phyloP scores from a whole-genome alignment of 2,113 vertebrate genomes.

The Rhinopithecus roxellana region DNA sequence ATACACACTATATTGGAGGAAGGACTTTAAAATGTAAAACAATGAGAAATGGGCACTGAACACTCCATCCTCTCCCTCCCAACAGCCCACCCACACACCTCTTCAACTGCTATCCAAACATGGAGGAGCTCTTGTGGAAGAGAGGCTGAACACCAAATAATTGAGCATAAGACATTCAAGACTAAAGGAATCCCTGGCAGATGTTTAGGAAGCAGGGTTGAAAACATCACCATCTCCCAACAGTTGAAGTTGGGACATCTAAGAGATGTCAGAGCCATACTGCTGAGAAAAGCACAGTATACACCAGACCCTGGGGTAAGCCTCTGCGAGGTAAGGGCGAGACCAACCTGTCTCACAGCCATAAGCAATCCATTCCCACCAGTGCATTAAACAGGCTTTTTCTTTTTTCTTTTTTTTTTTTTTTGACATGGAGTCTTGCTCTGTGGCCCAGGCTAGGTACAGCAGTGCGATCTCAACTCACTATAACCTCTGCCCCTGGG shows the following conservation, averaged over 20 bases:
- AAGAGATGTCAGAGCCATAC: not conserved
- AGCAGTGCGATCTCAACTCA: too few species aligned
- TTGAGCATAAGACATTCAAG: not conserved
- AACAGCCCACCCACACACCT: not conserved
- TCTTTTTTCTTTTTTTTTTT: not conserved
- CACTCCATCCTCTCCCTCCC: not conserved
- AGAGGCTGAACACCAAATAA: not conserved
- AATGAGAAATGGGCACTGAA: not conserved
- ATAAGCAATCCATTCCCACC: not conserved
- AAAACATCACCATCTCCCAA: not conserved
- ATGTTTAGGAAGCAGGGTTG: not conserved
- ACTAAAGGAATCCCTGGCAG: not conserved
- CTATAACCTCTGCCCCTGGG: too few species aligned
- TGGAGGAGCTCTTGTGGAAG: not conserved
- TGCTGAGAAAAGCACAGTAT: not conserved
- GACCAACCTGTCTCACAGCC: not conserved
- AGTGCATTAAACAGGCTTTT: not conserved
- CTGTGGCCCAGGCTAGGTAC: too few species aligned
- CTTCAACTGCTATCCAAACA: not conserved
- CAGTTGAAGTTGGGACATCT: not conserved
- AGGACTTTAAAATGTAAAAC: not conserved
- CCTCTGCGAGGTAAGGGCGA: not conserved
- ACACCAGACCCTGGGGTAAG: not conserved
- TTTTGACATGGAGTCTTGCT: too few species aligned
- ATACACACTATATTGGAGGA: not conserved